These are phyloP conservation scores for Emmelina monodactyla DNA, from an alignment of 2,888 invertebrate species.

Conservation along the genomic window DNA sequence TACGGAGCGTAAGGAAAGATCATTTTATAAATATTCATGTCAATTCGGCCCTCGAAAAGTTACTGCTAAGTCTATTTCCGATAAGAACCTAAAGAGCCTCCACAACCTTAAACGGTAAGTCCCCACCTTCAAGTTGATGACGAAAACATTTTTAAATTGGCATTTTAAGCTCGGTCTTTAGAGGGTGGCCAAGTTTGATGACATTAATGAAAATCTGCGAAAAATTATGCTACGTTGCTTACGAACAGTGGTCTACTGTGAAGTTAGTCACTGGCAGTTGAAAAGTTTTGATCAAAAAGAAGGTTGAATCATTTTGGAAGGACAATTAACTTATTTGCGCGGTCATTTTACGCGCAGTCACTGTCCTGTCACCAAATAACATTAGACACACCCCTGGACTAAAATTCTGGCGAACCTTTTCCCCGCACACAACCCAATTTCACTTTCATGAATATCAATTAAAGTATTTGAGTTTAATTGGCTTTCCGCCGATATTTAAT, in stretches of 20 bases:
- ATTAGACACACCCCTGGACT: slow-evolving; percentile 23
- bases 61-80: slow-evolving; percentile 56
- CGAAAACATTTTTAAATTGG: slow-evolving; percentile 18
- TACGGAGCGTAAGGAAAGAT: slow-evolving; percentile 29
- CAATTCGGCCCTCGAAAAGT: slow-evolving; percentile 50
- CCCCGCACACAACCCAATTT: background rate
- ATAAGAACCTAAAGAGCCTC: too few species aligned
- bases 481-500: slow-evolving; percentile 39
- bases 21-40: slow-evolving; percentile 64
- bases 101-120: slow-evolving; percentile 38
- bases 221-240: background rate
- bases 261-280: background rate
- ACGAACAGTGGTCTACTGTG: background rate
- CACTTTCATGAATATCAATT: slow-evolving; percentile 47
- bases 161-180: slow-evolving; percentile 7
- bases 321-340: too few species aligned
- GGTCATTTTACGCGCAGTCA: too few species aligned
- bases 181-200: slow-evolving; percentile 11
- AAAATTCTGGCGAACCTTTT: slow-evolving; percentile 18
- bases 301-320: background rate
- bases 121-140: slow-evolving; percentile 11
- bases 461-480: slow-evolving; percentile 47
- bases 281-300: background rate
- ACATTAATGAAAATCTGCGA: slow-evolving; percentile 8
- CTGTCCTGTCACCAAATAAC: too few species aligned